These are phyloP conservation scores for Dicyrtomina minuta DNA, from an alignment of 2,888 invertebrate genomes.

Conservation along the genomic window DNA sequence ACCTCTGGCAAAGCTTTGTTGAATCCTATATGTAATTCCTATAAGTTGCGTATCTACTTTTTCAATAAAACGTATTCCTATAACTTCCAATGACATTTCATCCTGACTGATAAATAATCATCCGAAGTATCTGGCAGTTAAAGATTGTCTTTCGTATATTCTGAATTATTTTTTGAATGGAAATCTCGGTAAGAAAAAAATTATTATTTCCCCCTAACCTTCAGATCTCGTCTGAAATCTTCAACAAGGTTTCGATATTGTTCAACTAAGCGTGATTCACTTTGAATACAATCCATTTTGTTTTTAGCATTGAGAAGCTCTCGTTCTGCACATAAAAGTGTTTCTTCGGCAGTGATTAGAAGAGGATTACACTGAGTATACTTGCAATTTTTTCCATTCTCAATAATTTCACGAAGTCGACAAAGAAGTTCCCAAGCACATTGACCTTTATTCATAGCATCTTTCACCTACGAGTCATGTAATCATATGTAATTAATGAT, in stretches of 20 bases:
- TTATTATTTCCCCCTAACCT: too few relatives aligned
- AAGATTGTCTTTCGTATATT: too few relatives aligned
- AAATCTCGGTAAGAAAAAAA: too few relatives aligned
- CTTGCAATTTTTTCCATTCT: constrained; percentile 50
- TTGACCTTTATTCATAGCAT: constrained; percentile 48
- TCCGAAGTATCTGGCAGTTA: too few relatives aligned
- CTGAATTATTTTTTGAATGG: too few relatives aligned
- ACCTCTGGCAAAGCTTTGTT: too few relatives aligned
- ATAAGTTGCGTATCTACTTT: too few relatives aligned
- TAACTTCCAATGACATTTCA: too few relatives aligned
- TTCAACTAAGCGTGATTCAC: constrained; percentile 48
- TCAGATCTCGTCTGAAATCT: constrained; percentile 50
- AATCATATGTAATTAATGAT: neutral
- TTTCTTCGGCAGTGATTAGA: constrained; percentile 51
- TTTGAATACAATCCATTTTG: constrained; percentile 47
- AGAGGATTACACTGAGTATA: constrained; percentile 51
- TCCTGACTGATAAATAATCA: too few relatives aligned
- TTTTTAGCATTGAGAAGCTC: constrained; percentile 48
- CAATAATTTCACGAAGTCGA: constrained; percentile 49
- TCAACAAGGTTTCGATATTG: constrained; percentile 50
- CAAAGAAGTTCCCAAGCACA: constrained; percentile 52
- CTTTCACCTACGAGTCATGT: constrained; percentile 36
- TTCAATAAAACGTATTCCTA: too few relatives aligned
- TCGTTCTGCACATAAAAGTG: constrained; percentile 48
- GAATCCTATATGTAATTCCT: too few relatives aligned